Evolutionary conservation across 2,113 vertebrate genomes (phyloP).

Genomic region (Microcebus ravelobensis): DNA sequence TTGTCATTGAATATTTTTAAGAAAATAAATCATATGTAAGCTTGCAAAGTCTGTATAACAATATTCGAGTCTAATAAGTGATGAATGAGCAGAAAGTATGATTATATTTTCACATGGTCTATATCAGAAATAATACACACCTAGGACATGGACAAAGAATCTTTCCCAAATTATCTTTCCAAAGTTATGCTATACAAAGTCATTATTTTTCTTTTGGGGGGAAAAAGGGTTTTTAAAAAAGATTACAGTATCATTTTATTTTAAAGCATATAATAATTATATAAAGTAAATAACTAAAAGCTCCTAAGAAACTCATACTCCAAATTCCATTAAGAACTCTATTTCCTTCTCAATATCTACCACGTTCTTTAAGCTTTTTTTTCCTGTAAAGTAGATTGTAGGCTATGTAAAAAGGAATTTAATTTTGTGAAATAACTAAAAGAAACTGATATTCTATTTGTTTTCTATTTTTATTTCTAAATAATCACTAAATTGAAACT

Average conservation of each 20-base stretch:
- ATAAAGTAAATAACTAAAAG: slow-evolving; percentile 18
- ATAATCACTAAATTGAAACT: slow-evolving; percentile 11
- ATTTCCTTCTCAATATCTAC: background rate
- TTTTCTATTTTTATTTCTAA: slow-evolving; percentile 22
- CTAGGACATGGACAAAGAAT: background rate
- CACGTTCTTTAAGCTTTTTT: background rate
- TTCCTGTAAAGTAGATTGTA: background rate
- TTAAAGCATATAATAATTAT: background rate
- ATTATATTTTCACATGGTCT: background rate
- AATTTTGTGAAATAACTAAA: slow-evolving; percentile 10
- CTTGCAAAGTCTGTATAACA: slow-evolving; percentile 15
- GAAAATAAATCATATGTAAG: background rate
- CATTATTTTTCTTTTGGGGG: slow-evolving; percentile 1
- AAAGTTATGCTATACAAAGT: slow-evolving; percentile 56
- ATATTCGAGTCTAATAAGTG: slow-evolving; percentile 35
- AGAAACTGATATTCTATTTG: slow-evolving; percentile 6
- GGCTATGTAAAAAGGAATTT: background rate
- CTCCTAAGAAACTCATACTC: background rate
- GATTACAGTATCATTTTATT: background rate
- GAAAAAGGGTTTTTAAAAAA: slow-evolving; percentile 17
- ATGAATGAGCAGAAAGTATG: slow-evolving; percentile 40
- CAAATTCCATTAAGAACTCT: slow-evolving; percentile 20
- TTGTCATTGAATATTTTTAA: slow-evolving; percentile 12
- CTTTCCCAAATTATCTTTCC: background rate
- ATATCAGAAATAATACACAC: slow-evolving; percentile 52